These are phyloP conservation scores for Petrophora chlorosata DNA, from an alignment of 2,888 invertebrate species.

Conservation along the genomic window DNA sequence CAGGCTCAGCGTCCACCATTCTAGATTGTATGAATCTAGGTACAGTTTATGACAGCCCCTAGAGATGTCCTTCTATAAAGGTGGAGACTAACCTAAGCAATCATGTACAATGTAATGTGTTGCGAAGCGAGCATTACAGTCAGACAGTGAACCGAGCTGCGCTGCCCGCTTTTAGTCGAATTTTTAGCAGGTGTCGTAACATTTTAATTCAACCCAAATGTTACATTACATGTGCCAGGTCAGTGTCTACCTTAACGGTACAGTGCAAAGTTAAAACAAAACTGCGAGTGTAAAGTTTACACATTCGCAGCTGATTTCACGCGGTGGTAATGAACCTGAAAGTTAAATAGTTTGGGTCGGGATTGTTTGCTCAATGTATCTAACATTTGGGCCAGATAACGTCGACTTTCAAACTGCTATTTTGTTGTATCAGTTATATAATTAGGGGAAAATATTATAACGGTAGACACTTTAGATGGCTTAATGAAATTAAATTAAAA, in stretches of 20 bases:
- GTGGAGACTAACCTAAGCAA: not conserved
- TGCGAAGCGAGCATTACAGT: no score
- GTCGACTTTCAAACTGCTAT: not conserved
- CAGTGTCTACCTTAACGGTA: no score
- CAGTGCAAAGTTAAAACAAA: slow-evolving; percentile 17
- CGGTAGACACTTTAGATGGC: no score
- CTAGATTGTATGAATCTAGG: slow-evolving; percentile 5
- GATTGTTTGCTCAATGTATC: not conserved
- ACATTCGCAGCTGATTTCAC: slow-evolving; percentile 32
- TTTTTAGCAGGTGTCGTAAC: no score
- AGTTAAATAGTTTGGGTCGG: slow-evolving; percentile 24
- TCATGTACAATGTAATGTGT: no score
- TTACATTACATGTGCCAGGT: no score
- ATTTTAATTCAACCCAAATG: no score
- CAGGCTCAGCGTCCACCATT: not conserved
- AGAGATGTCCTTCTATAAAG: not conserved
- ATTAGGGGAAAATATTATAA: no score
- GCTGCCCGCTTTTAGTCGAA: no score
- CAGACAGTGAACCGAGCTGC: no score
- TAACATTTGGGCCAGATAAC: not conserved
- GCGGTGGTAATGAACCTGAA: slow-evolving; percentile 21
- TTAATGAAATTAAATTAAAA: no score
- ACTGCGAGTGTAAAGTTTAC: slow-evolving; percentile 23
- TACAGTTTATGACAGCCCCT: not conserved
- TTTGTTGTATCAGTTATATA: no score